phyloP scores from a whole-genome alignment of 2,797 vertebrate genomes.

The Hydrophis major region DNA sequence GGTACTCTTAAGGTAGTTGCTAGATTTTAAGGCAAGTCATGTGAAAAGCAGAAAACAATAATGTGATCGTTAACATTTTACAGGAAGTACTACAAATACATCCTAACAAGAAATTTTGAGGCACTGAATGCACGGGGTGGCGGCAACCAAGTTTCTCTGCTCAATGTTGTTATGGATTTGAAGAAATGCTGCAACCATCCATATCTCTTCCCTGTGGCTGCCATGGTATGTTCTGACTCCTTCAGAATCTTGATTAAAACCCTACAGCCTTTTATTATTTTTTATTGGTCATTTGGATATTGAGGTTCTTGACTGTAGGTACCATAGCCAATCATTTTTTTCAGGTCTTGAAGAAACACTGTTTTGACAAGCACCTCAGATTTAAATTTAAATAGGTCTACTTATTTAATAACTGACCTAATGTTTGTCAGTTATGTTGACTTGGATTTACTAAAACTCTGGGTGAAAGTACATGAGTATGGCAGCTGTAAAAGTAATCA shows the following conservation, averaged over 20 bases:
- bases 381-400: neutral
- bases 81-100: conserved; percentile 99
- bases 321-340: neutral
- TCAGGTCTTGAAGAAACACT: neutral
- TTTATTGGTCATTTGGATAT: neutral
- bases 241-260: neutral
- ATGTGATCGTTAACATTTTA: neutral
- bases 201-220: conserved; percentile 95
- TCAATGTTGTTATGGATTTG: conserved; percentile 98
- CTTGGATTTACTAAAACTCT: neutral
- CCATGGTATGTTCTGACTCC: conserved; percentile 76
- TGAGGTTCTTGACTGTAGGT: neutral
- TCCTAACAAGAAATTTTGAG: conserved; percentile 96
- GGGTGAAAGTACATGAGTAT: neutral
- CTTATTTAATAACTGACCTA: neutral
- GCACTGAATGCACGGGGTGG: conserved; percentile 95
- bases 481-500: neutral
- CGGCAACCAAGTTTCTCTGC: conserved; percentile 95
- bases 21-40: neutral
- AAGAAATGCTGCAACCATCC: conserved; percentile 99
- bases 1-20: neutral
- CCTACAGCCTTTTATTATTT: neutral
- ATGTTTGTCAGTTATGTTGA: neutral
- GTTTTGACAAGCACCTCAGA: neutral
- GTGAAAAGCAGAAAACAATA: neutral